Evolutionary conservation across 2,797 vertebrate genomes (phyloP), one percentile per base, ranked within the genome.

Genomic region (Delichon dasypus): DNA sequence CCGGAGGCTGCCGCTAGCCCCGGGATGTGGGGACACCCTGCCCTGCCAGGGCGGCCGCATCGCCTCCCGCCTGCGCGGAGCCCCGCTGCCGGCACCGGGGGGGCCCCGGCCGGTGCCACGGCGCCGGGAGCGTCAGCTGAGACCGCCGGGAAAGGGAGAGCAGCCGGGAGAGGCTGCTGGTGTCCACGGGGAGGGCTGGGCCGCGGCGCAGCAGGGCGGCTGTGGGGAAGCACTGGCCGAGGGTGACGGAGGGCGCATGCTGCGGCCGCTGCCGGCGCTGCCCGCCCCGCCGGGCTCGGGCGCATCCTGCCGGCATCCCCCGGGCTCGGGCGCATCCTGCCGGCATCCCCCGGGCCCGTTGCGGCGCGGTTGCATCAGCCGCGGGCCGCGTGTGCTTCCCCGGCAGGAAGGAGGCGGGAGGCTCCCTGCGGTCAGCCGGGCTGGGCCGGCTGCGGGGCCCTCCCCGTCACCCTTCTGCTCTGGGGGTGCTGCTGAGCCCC

Each of bases 321-420:
- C 67, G 61, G 40, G 64, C 64, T n/a, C n/a, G 36, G 2, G 47
- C 7, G 1, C 73, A 5, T 64, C 64, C 77, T 38, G 77, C 78
- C 80, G 2, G 75, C 66, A 2, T 36, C 42, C 29, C 29, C 23
- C 67, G 61, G 40, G 64, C 64, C 14, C 2, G 5, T 90, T 96
- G 94, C 83, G 0, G 20, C 0, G 6, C 1, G 34, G 80, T 95
- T 97, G 93, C 96, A 95, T 96, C 94, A 96, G 93, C 95, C 80
- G 0, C 48, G 8, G 30, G 77, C 95, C 29, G 0, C 34, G 5
- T 1, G 26, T 61, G 88, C 50, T 77, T 42, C 81, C 81, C 5
- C 2, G 45, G 90, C 84, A 57, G 87, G 92, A 89, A 93, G 93
- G 65, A 85, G 93, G 88, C 4, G 32, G 87, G 83, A 89, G 62